Base-by-base conservation (phyloP, 2,113 vertebrate species). In the Hyperoodon ampullatus region DNA sequence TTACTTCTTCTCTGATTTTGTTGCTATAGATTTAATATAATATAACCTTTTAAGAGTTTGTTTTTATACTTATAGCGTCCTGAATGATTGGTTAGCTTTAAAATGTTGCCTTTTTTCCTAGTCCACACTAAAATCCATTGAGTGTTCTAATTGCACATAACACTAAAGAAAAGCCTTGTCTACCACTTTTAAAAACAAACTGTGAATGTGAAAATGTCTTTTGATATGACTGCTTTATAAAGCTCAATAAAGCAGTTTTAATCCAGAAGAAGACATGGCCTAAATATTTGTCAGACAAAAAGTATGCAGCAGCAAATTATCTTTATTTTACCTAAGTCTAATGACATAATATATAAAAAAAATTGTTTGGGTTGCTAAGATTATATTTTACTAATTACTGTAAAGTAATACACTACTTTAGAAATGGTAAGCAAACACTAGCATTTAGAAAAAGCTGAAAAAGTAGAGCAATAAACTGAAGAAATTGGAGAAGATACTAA, bases 391-490 rank as follows among this genome's bases (percentile, higher is more conserved):
- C 60, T 85, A 95, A 93, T 97, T 94, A 63, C 71, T 97, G 6
- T 92, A 92, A 82, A 93, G 66, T 86, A 71, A 92, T 90, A 84
- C 68, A 94, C 66, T 92, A 88, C 50, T 55, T 65, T 95, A 71
- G 68, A 86, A 94, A 92, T 97, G 63, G 91, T 97, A 97, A 97
- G 74, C 33, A 96, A 94, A 88, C 94, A 90, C 16, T 97, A 88
- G n/a, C 96, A 98, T 98, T 86, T 98, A 99, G 98, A 97, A 98
- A 93, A 98, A 98, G 75, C 96, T 98, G 93, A 97, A 98, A 93
- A 97, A 71, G 60, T 97, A 98, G 70, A 98, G 86, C 83, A 95
- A 97, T 97, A 98, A 97, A 96, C 65, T 98, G 88, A 98, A 98
- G 92, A 98, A 97, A 96, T 97, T 88, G 95, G 97, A 95, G 96